Evolutionary conservation across 2,113 vertebrate species (phyloP), one percentile per base, ranked within the genome.

Genomic region (Sprattus sprattus): DNA sequence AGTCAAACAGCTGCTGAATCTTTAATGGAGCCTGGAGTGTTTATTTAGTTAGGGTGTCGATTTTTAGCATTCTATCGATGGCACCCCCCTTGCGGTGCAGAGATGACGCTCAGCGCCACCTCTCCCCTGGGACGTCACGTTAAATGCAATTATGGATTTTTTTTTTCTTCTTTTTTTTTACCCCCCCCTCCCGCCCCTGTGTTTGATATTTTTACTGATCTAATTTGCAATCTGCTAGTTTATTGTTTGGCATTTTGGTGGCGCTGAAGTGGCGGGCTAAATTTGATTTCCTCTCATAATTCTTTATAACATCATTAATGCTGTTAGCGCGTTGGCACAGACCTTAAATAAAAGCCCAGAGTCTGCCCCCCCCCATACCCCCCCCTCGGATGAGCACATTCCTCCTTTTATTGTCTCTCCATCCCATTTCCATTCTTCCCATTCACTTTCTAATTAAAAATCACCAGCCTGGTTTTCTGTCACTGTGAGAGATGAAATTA

Each of bases 171-270:
- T 49, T 39, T 39, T 2, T 2, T 39, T 39, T 2, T 82, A 46
- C 86, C 86, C 88, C 81, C 50, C 82, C 46, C 94, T 92, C 94
- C 97, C 97, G 97, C 97, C 92, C 96, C 97, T 96, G 98, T 97
- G 96, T 49, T 49, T 99, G 98, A 99, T 99, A 99, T 99, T 99
- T 99, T 49, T 49, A 97, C 97, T 99, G 98, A 99, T 99, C 98
- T 99, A 99, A 99, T 99, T 99, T 99, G 97, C 98, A 99, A 98
- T 97, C 97, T 98, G 98, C 96, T 98, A 99, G 97, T 99, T 99
- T 99, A 99, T 49, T 99, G 97, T 99, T 98, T 99, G 98, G 98
- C 47, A 99, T 99, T 99, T 99, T 99, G 98, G 98, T 97, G 97
- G 96, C 95, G 96, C 97, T 99, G 97, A 98, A 98, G 97, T 97